Evolutionary conservation across 2,888 invertebrate species (phyloP), one percentile per base, ranked within the genome.

Genomic region (Glaucopsyche alexis): DNA sequence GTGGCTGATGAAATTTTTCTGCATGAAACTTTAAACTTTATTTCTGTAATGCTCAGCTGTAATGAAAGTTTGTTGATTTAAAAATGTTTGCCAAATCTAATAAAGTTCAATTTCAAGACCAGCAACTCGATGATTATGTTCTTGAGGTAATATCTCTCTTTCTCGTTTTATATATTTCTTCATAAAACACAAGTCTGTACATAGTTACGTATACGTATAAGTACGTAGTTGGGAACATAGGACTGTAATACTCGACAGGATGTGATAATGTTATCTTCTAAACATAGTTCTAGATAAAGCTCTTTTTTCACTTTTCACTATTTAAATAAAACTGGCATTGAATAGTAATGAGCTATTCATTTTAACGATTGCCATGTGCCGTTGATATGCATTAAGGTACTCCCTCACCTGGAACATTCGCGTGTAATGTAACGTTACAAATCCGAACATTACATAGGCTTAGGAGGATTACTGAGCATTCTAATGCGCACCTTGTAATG

Each of bases 31-130:
- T 29, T 29, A 29, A 29, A 29, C 29, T 29, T 29, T 29, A 29
- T 29, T 29, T 29, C 29, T 29, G 2, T 2, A 29, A 16, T 60
- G 29, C n/a, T n/a, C n/a, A n/a, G n/a, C 29, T 29, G 2, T 2
- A 29, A 16, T 60, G 29, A 60, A 60, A 60, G 13, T 60, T 60
- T 60, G 29, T 60, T 60, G 29, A 60, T 60, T 11, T 60, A 5
- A 76, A 76, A 76, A 89, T 89, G 88, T 89, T 88, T 77, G 81
- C 80, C 45, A 89, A 87, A 81, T 76, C 78, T 74, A 80, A 75
- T 75, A 91, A 88, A 85, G 93, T 92, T 4, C 90, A 88, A 81
- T 93, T 92, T 82, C 90, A 91, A 84, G 92, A 91, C 76, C 87
- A 87, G 74, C 90, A 91, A 78, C 77, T 91, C 29, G 93, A 93